Conservation (phyloP, 2,113 vertebrate species). For the Lampris megalopsis region DNA sequence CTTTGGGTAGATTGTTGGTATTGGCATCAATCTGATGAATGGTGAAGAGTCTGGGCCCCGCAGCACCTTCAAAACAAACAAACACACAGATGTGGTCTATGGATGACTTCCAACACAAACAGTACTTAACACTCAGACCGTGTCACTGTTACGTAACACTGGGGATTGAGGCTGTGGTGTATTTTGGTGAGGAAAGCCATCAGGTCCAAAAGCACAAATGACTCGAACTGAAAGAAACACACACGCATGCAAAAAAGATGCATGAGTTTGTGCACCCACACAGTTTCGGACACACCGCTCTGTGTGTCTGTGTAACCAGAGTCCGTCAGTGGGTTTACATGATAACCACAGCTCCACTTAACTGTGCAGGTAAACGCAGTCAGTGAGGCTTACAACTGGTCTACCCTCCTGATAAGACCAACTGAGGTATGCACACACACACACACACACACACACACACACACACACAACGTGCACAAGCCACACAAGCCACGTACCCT, state of each 20-base stretch:
- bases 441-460: neutral
- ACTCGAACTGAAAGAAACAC: neutral
- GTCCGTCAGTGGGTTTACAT: no score
- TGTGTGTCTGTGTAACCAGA: no score
- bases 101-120: neutral
- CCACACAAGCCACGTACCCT: constrained; percentile 81
- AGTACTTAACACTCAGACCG: no score
- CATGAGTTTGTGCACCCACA: neutral
- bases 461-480: neutral
- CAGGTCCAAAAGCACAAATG: neutral
- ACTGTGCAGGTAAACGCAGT: no score
- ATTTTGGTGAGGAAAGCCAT: no score
- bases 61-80: constrained; percentile 85
- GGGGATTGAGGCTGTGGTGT: no score
- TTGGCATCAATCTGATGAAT: constrained; percentile 97
- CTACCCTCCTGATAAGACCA: neutral
- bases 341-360: no score
- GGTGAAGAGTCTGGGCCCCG: constrained; percentile 95
- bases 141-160: no score
- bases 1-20: constrained; percentile 94
- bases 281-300: neutral
- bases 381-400: no score
- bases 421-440: neutral
- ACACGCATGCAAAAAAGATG: neutral
- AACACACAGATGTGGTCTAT: neutral